Base-by-base conservation (phyloP, 2,797 vertebrate species). In the Myotis vivesi region DNA sequence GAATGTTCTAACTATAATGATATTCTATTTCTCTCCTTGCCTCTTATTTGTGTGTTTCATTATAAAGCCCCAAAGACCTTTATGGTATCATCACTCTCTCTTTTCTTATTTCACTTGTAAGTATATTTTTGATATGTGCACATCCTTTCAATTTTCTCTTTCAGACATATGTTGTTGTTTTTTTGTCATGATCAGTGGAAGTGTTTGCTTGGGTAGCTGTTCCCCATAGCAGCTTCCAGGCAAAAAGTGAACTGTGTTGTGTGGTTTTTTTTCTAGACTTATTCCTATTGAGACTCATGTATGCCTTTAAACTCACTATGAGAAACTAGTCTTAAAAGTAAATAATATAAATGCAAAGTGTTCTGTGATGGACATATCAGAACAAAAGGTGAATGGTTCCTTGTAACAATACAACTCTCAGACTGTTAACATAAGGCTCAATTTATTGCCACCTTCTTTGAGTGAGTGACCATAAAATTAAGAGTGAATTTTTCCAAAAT, bases 401-500 rank as follows among this genome's bases (percentile, higher is more conserved):
- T 25, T 82, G 17, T 86, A 82, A 69, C 87, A 93, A 82, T 36
- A 51, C 53, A 76, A 46, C 30, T 87, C 76, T 86, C 20, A 36
- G 30, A 55, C 28, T 41, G 33, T 71, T 87, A 82, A 36, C 49
- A 59, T 30, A 17, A 1, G 22, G 53, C 9, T 82, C 44, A 59
- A 82, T 69, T 87, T 86, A 25, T 68, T 87, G 68, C 12, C 22
- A 7, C 30, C 25, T 92, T 59, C 55, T 41, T 41, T 89, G 28
- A 44, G 28, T 57, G 68, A 89, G 73, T 73, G 19, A 51, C 41
- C 66, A 79, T 71, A n/a, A 95, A 95, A 85, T 85, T 16, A 92
- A 83, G 36, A 66, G 46, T 36, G 55, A 73, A n/a, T 59, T 87
- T 22, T 57, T 76, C 57, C n/a, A 30, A 91, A 87, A 76, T 80